Evolutionary conservation across 1,140 invertebrate species (phyloP), one percentile per base, ranked within the genome.

Genomic region (Colletes latitarsis): DNA sequence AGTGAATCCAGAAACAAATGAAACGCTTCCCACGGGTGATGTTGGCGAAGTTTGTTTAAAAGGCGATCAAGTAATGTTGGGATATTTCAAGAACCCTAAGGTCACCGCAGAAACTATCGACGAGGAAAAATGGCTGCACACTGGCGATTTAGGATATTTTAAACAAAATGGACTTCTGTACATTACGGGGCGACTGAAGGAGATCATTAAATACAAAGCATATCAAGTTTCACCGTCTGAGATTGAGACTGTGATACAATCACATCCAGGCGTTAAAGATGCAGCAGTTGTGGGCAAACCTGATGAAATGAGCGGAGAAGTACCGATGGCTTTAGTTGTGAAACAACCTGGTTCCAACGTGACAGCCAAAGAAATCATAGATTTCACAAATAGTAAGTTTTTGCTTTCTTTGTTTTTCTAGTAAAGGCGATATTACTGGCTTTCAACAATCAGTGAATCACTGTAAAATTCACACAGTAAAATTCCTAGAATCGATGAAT

Each of bases 211-310:
- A 55, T 88, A 84, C 39, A 82, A 83, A 66, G 84, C 83, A 72
- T 95, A 95, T 85, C 97, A 97, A 94, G 80, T 92, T 6, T 81
- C 90, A 0, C 89, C 90, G 4, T 63, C 70, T 6, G 87, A 90
- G 83, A 94, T 98, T 14, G 97, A 98, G 90, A 93, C 93, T 55
- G 87, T 97, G 9, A 93, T 97, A 9, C 86, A 95, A 4, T 91
- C 92, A 39, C 96, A 97, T 91, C 94, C 95, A 0, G 94, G 90
- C 0, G 94, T 98, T 3, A 88, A 92, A 52, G 96, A 97, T 78
- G 95, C 93, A 4, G 96, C 95, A 0, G 96, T 97, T 0, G 93
- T 96, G 41, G 96, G 96, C 0, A 92, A 96, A 53, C 94, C 95
- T 0, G 93, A 96, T 78, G 86, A 93, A 30, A 88, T 93, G 21